A percentile compares a stretch with the other conserved stretches of the same genome.
Conservation (phyloP, 2,888 invertebrate species). For the Antheraea assamensis region DNA sequence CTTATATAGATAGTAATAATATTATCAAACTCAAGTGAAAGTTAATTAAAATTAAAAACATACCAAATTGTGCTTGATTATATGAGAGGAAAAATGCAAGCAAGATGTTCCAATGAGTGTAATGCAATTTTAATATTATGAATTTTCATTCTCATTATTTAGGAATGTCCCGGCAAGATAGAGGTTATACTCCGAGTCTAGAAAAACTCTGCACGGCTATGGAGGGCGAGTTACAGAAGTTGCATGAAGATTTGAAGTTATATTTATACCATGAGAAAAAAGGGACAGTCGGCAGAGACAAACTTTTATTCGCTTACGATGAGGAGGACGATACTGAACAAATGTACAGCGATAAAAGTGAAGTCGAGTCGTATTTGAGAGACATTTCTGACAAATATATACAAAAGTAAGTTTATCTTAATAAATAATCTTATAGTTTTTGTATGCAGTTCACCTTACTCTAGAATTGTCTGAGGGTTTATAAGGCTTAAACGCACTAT, state of each 20-base stretch:
- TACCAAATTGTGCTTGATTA: no score
- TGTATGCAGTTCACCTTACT: neutral
- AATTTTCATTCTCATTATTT: neutral
- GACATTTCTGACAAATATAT: constrained; percentile 73
- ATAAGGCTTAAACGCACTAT: neutral
- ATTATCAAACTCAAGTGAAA: no score
- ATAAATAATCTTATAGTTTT: no score
- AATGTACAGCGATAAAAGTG: constrained; percentile 72
- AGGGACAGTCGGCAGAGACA: constrained; percentile 41
- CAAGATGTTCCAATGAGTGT: no score
- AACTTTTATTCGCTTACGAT: constrained; percentile 58
- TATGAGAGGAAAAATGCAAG: no score
- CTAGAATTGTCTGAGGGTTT: no score
- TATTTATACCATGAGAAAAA: constrained; percentile 84
- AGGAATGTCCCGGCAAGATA: constrained; percentile 89
- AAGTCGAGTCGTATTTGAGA: constrained; percentile 78
- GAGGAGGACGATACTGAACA: constrained; percentile 65
- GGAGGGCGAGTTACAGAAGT: constrained; percentile 83
- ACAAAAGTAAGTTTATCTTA: constrained; percentile 60
- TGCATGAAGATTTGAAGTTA: constrained; percentile 86
- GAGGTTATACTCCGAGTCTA: constrained; percentile 88
- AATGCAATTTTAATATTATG: neutral
- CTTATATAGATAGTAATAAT: no score
- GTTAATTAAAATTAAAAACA: no score
- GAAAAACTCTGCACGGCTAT: constrained; percentile 86